Percentiles rank a stretch among this genome's conserved stretches.
Evolutionary conservation across 1,140 invertebrate genomes (phyloP).

Genomic region (Cyclina sinensis): DNA sequence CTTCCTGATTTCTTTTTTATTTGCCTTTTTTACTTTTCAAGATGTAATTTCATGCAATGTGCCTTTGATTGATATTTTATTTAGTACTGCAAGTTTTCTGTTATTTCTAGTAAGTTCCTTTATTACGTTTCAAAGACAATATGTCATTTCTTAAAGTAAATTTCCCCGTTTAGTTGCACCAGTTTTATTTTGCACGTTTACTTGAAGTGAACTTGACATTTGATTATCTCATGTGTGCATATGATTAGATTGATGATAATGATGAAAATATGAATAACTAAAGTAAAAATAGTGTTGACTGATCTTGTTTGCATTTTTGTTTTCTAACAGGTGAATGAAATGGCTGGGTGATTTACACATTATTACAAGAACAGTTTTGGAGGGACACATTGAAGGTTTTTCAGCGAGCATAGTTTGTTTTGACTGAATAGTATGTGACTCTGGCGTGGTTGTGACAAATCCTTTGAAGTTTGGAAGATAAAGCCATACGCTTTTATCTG

Average conservation of each 20-base stretch:
- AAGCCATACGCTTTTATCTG: background rate
- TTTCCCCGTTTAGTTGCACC: conserved; percentile 1
- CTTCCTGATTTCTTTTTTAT: background rate
- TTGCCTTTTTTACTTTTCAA: background rate
- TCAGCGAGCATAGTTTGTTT: conserved; percentile 1
- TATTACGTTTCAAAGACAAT: background rate
- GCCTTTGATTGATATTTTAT: background rate
- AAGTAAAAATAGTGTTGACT: background rate
- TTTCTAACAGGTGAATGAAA: conserved; percentile 53
- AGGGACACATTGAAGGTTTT: background rate
- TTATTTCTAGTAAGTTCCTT: background rate
- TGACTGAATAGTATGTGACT: background rate
- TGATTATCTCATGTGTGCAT: background rate
- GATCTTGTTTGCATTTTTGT: conserved; percentile 33
- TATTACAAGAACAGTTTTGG: conserved; percentile 6
- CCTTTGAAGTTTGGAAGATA: background rate
- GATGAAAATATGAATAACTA: background rate
- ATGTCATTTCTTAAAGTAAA: background rate
- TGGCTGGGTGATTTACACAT: background rate
- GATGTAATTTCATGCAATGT: background rate
- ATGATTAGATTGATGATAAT: background rate
- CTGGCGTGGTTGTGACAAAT: background rate
- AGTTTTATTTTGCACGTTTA: conserved; percentile 7
- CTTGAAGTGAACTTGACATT: conserved; percentile 12
- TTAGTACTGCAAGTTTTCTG: too few relatives aligned